Base-by-base conservation (phyloP, 1,140 invertebrate genomes). In the Cyclina sinensis region DNA sequence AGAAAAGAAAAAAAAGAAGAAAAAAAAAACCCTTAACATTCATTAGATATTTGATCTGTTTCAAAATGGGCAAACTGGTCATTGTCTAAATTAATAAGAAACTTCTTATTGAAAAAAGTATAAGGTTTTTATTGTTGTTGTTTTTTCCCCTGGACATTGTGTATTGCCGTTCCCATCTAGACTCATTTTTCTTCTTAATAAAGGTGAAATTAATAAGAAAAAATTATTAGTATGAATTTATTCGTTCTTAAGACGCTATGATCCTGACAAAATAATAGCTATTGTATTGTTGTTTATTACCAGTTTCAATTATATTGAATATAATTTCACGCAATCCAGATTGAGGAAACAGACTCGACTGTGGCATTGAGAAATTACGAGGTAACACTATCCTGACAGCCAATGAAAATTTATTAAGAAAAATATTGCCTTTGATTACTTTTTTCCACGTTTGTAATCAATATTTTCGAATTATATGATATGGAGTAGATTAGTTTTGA, bases 291-390 rank as follows among this genome's bases (percentile, higher is more conserved):
- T 70, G 24, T 78, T 78, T 78, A 46, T 51, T 27, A 51, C 48
- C 39, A 18, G 18, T 54, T 54, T 78, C 43, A 78, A 54, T 78
- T 78, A 78, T 78, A 78, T 78, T 43, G 24, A 46, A 78, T 78
- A 78, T 78, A 78, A 78, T 78, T 78, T 78, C 27, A 11, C 39
- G 27, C 39, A 21, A 51, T 78, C 16, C 39, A 51, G 43, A 78
- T 78, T 46, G 46, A 32, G n/a, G 32, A 24, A 37, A 78, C 27
- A 14, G 30, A 18, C 18, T 74, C 37, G 43, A 11, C 32, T 59
- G 35, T 54, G 48, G 32, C 80, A 35, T 83, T 83, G 80, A 83
- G 57, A 83, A 83, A 83, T 83, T 83, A 68, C 80, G 12, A 21
- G 46, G 59, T 39, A 68, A 48, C 80, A 37, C 39, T 21, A 83